Percentiles rank a stretch among this genome's conserved stretches.
Evolutionary conservation across 2,113 vertebrate species (phyloP).

Genomic region (Okapia johnstoni): DNA sequence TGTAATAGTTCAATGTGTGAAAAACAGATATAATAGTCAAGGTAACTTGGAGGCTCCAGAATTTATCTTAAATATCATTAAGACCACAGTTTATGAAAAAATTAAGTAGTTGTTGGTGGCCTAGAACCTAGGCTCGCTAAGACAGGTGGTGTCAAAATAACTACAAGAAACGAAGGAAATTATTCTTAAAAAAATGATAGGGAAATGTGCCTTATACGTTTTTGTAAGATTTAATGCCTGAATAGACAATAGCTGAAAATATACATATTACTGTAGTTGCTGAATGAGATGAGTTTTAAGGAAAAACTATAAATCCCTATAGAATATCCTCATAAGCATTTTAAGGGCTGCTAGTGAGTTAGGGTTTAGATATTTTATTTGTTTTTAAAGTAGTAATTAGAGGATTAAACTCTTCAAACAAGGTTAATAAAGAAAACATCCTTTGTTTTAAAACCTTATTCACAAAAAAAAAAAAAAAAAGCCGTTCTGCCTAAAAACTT

Average conservation of each 20-base stretch:
- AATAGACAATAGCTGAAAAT: not conserved
- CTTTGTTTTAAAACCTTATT: not conserved
- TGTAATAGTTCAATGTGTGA: not conserved
- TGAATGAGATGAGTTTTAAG: not conserved
- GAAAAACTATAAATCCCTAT: not conserved
- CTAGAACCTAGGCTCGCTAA: not conserved
- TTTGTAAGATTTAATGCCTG: constrained; percentile 3
- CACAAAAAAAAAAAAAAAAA: not conserved
- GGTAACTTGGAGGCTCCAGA: not conserved
- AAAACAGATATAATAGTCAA: not conserved
- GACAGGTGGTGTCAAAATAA: not conserved
- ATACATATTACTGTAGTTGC: not conserved
- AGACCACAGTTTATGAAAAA: not conserved
- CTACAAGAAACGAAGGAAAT: not conserved
- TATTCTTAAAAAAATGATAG: constrained; percentile 5
- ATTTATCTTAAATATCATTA: not conserved
- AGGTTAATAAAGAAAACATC: not conserved
- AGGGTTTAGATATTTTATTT: not conserved
- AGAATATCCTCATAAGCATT: not conserved
- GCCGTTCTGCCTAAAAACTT: not conserved
- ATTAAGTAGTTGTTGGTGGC: not conserved
- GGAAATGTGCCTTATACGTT: not conserved
- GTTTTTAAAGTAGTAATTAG: not conserved
- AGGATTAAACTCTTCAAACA: constrained; percentile 5
- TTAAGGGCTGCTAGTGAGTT: not conserved